These are phyloP conservation scores for Enteromius afrohamiltoni DNA, from an alignment of 2,797 vertebrate genomes.

Conservation along the genomic window DNA sequence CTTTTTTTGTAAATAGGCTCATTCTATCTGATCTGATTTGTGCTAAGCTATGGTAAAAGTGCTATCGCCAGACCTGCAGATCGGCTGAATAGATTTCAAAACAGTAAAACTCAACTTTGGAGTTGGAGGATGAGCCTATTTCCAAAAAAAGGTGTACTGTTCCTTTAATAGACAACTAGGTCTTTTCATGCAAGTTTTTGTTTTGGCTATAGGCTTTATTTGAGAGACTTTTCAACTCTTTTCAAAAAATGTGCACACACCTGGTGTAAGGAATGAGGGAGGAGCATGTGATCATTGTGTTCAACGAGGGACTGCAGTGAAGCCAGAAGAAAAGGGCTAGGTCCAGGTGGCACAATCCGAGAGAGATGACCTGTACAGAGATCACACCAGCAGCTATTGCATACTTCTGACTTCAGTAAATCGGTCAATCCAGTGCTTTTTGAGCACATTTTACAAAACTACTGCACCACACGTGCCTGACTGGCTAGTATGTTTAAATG, in stretches of 20 bases:
- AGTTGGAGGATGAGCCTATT: too few relatives aligned
- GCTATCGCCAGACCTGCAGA: too few relatives aligned
- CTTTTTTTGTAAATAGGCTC: too few relatives aligned
- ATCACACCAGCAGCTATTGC: neutral
- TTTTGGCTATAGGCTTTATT: neutral
- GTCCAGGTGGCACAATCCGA: slow-evolving; percentile 56
- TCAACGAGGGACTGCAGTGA: slow-evolving; percentile 75
- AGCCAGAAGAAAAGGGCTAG: slow-evolving; percentile 72
- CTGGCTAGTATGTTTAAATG: neutral
- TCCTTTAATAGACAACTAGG: neutral
- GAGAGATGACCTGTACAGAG: slow-evolving; percentile 63
- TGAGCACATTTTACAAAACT: neutral
- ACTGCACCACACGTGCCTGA: neutral
- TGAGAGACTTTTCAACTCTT: neutral
- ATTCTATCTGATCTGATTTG: too few relatives aligned
- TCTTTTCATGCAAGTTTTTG: neutral
- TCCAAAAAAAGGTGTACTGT: too few relatives aligned
- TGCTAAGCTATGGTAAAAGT: too few relatives aligned
- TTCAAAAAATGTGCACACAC: slow-evolving; percentile 63
- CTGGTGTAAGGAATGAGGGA: slow-evolving; percentile 80
- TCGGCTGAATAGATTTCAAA: too few relatives aligned
- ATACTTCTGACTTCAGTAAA: neutral
- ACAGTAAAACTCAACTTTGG: too few relatives aligned
- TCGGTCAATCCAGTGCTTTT: neutral
- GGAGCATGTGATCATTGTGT: slow-evolving; percentile 75